Percentiles rank a stretch among this genome's conserved stretches.
phyloP scores from a whole-genome alignment of 2,888 invertebrate genomes.

The Apeira syringaria region DNA sequence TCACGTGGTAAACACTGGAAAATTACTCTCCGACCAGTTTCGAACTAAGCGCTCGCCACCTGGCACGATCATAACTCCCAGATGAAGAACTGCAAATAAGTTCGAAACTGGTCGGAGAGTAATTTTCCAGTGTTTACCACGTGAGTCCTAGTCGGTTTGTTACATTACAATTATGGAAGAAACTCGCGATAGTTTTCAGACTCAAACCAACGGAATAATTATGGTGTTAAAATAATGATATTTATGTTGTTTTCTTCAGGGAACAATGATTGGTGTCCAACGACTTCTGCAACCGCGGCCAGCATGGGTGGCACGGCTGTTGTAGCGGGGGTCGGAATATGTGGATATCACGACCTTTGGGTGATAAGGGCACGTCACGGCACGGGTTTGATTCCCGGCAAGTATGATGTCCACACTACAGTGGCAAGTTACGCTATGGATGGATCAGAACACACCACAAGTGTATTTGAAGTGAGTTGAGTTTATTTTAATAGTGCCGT shows the following conservation, averaged over 20 bases:
- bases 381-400: neutral
- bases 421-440: neutral
- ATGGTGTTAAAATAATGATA: neutral
- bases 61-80: too few relatives aligned
- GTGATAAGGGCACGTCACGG: neutral
- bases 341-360: neutral
- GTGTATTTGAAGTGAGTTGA: neutral
- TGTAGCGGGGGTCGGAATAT: neutral
- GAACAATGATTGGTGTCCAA: neutral
- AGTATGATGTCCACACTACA: neutral
- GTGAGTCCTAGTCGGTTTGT: too few relatives aligned
- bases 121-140: too few relatives aligned
- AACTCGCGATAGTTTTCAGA: too few relatives aligned
- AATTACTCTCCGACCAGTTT: too few relatives aligned
- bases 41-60: too few relatives aligned
- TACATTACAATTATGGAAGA: too few relatives aligned
- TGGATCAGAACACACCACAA: neutral
- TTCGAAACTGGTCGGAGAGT: too few relatives aligned
- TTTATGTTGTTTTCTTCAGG: neutral
- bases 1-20: too few relatives aligned
- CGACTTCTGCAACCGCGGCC: neutral
- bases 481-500: too few relatives aligned
- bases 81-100: too few relatives aligned
- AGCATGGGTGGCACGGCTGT: neutral
- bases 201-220: too few relatives aligned